These are phyloP conservation scores for Pseudorasbora parva DNA, from an alignment of 2,113 vertebrate species.

Conservation along the genomic window DNA sequence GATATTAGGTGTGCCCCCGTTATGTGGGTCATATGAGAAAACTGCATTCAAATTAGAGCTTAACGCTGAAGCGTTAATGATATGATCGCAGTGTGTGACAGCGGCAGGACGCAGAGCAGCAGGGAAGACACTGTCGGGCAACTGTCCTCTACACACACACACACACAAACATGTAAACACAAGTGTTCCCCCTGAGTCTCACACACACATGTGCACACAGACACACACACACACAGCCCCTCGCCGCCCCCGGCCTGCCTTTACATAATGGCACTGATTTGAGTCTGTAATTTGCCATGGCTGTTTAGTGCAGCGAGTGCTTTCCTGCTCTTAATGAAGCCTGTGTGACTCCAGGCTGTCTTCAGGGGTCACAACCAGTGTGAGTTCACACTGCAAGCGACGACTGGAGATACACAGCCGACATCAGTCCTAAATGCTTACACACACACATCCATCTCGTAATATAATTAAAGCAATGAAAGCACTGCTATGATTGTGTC, in stretches of 20 bases:
- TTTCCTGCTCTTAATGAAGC: slow-evolving; percentile 57
- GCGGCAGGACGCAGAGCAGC: slow-evolving; percentile 36
- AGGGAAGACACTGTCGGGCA: slow-evolving; percentile 45
- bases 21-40: slow-evolving; percentile 35
- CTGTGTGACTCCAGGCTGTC: slow-evolving; percentile 51
- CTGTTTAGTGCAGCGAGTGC: slow-evolving; percentile 51
- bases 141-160: slow-evolving; percentile 34
- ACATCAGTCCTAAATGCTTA: slow-evolving; percentile 31
- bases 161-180: slow-evolving; percentile 39
- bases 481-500: slow-evolving; percentile 9
- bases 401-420: slow-evolving; percentile 21
- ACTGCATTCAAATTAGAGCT: slow-evolving; percentile 32
- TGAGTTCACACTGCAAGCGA: slow-evolving; percentile 39
- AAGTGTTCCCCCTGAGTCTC: slow-evolving; percentile 9
- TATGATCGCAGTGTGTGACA: slow-evolving; percentile 51
- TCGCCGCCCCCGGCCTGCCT: slow-evolving; percentile 51
- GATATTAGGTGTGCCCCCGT: not conserved
- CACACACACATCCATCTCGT: slow-evolving; percentile 26
- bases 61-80: slow-evolving; percentile 43
- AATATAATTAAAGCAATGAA: slow-evolving; percentile 42
- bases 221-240: slow-evolving; percentile 25
- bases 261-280: slow-evolving; percentile 58
- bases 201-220: slow-evolving; percentile 1
- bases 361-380: slow-evolving; percentile 59
- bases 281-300: slow-evolving; percentile 50